phyloP scores from a whole-genome alignment of 1,140 invertebrate genomes.

The Pteromalus puparum region DNA sequence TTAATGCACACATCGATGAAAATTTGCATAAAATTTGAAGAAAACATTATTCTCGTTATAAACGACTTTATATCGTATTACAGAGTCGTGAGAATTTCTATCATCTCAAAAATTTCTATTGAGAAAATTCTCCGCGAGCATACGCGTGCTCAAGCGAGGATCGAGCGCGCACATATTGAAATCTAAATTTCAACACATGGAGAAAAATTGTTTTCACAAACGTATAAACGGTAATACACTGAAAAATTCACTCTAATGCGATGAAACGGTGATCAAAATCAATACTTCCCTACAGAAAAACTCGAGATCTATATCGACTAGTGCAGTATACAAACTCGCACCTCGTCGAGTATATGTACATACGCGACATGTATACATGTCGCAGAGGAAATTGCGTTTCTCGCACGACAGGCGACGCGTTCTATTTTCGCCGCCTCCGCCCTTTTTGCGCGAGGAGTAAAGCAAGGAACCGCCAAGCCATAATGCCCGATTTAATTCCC shows the following conservation, averaged over 20 bases:
- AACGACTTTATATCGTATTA: too few relatives aligned
- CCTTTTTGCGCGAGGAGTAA: slow-evolving; percentile 6
- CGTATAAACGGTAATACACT: too few relatives aligned
- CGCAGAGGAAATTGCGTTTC: slow-evolving; percentile 10
- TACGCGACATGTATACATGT: background rate
- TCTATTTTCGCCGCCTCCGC: slow-evolving; percentile 38
- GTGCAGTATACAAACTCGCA: background rate
- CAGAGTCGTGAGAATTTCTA: too few relatives aligned
- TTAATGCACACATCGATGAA: too few relatives aligned
- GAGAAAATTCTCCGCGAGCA: too few relatives aligned
- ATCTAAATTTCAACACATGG: background rate
- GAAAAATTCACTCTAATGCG: too few relatives aligned
- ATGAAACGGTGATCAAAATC: too few relatives aligned
- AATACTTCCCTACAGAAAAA: too few relatives aligned
- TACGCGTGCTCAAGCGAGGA: background rate
- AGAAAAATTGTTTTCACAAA: background rate
- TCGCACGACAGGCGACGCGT: slow-evolving; percentile 15
- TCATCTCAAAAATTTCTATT: too few relatives aligned
- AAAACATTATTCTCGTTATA: too few relatives aligned
- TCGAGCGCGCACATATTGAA: background rate
- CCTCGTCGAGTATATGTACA: background rate
- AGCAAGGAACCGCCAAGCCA: background rate
- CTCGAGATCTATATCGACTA: too few relatives aligned
- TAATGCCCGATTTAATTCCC: background rate
- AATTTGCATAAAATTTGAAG: too few relatives aligned